These are phyloP conservation scores for Nemapogon koenigi DNA, from an alignment of 2,888 invertebrate species.

Conservation along the genomic window DNA sequence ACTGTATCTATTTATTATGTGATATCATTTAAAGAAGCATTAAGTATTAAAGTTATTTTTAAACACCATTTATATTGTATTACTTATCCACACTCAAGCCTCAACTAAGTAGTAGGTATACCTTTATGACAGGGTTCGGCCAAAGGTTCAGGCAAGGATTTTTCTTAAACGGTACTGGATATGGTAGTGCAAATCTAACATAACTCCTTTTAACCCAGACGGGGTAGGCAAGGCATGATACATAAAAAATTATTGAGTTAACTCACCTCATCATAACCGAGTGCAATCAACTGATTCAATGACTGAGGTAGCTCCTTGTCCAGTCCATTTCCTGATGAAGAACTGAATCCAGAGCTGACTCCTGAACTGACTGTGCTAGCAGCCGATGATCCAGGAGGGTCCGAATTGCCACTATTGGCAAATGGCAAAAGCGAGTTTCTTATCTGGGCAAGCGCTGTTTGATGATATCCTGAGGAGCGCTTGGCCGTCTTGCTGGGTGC, in stretches of 20 bases:
- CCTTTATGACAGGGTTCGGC: too few relatives aligned
- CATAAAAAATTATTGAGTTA: conserved; percentile 5
- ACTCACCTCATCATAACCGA: conserved; percentile 79
- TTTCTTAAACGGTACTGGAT: too few relatives aligned
- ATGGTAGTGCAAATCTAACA: too few relatives aligned
- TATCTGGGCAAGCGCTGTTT: conserved; percentile 87
- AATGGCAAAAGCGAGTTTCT: conserved; percentile 83
- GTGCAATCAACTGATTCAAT: conserved; percentile 69
- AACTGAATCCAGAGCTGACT: conserved; percentile 67
- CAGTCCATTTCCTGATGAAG: conserved; percentile 60
- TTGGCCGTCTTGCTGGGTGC: conserved; percentile 69
- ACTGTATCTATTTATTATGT: too few relatives aligned
- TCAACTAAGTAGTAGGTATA: too few relatives aligned
- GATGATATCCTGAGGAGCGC: conserved; percentile 81
- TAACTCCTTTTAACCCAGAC: too few relatives aligned
- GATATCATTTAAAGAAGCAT: too few relatives aligned
- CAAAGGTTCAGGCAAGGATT: too few relatives aligned
- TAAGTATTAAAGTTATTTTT: too few relatives aligned
- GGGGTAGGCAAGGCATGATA: too few relatives aligned
- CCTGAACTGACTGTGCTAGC: conserved; percentile 74
- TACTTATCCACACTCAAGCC: too few relatives aligned
- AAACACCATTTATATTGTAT: too few relatives aligned
- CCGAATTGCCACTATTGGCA: conserved; percentile 69
- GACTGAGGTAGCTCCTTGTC: conserved; percentile 74
- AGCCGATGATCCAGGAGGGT: conserved; percentile 74